Base-by-base conservation (phyloP, 2,888 invertebrate genomes). In the Drosophila infuscata region DNA sequence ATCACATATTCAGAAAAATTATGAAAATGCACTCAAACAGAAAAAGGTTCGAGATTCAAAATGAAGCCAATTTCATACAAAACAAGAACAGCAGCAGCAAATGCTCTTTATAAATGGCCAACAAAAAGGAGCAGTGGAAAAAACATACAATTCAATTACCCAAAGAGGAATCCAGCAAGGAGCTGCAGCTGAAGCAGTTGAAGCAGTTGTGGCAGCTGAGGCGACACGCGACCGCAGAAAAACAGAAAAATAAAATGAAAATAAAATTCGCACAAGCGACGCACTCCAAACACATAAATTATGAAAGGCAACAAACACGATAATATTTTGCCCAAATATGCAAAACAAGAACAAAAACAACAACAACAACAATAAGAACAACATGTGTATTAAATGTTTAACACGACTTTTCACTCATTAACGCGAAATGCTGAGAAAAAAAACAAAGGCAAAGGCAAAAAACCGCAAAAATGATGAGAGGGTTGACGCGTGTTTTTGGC, bases 361-460 rank as follows among this genome's bases (percentile, higher is more conserved):
- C 53, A 52, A 20, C 6, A 51, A 25, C 20, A 56, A 41, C 12
- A 38, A 35, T 17, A 36, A 33, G 65, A 76, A 53, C 70, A 76
- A 76, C 82, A 87, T 89, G 85, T 89, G 82, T 73, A 84, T 87
- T 89, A 84, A 90, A 90, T 87, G 87, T 80, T 84, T 70, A 89
- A 88, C 87, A 88, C 85, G 85, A 89, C 76, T 88, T 88, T 89
- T 90, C 77, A 89, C 90, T 87, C 89, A 90, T 89, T 87, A 90
- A 68, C 74, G 57, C 70, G 70, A 53, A 20, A 62, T 41, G 68
- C 29, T 38, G 41, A n/a, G 58, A 69, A 53, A 51, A 58, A 62
- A 51, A 29, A 56, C 48, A 12, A 43, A 61, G 66, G 67, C 51
- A 59, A 53, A 58, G 17, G 46, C 60, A 29, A 59, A 67, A 71